phyloP scores from a whole-genome alignment of 2,113 vertebrate genomes.

The Chaetura pelagica region DNA sequence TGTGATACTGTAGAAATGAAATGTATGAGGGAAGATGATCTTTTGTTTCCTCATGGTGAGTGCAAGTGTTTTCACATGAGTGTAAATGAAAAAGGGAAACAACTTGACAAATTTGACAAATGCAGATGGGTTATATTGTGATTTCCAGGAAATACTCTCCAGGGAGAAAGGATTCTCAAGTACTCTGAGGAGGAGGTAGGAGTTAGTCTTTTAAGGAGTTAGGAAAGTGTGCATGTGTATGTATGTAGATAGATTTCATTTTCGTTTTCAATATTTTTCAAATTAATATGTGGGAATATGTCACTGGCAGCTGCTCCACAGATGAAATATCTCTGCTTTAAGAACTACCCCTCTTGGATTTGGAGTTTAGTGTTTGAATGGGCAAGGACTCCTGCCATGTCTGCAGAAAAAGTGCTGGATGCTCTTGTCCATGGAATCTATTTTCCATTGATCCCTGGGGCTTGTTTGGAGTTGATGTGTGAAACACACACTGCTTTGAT shows the following conservation, averaged over 20 bases:
- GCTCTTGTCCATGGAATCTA: not conserved
- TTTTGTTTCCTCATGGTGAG: not conserved
- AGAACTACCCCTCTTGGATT: not conserved
- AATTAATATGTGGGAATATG: not conserved
- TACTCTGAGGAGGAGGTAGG: not conserved
- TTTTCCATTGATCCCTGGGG: not conserved
- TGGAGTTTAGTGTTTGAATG: not conserved
- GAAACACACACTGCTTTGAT: not conserved
- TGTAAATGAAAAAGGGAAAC: not conserved
- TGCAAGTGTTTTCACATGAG: not conserved
- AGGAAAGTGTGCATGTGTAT: not conserved
- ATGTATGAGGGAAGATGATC: not conserved
- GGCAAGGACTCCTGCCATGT: not conserved
- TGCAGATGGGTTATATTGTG: not conserved
- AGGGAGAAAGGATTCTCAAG: not conserved
- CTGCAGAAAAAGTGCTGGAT: not conserved
- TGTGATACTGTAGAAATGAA: not conserved
- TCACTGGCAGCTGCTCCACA: not conserved
- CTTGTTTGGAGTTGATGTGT: not conserved
- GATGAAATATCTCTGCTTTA: not conserved
- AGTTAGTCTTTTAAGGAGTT: not conserved
- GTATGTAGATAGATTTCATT: not conserved
- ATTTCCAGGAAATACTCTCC: not conserved
- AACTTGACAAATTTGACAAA: not conserved
- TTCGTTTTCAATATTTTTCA: not conserved